Base-by-base conservation (phyloP, 1,140 invertebrate species). In the Pseudomyrmex sp. region DNA sequence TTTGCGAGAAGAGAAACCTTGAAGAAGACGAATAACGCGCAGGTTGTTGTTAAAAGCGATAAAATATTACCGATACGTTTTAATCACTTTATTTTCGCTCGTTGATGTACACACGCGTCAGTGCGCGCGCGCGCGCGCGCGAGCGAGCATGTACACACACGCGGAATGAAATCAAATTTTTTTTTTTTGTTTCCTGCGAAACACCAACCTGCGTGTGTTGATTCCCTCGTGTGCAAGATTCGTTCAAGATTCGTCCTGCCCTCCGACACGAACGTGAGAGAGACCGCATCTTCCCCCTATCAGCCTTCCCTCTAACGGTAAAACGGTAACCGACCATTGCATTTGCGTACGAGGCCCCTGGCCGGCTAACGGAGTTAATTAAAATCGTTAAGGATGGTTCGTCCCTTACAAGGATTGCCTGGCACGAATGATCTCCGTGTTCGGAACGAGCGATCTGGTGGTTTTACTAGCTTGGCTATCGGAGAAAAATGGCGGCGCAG, bases 361-460 rank as follows among this genome's bases (percentile, higher is more conserved):
- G 54, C 54, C 52, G 86, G 48, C 83, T 88, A 90, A 89, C 89
- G 89, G 89, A 90, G 89, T 89, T 90, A 90, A 90, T 90, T 90
- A 90, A 90, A 90, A 90, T 90, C 88, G 83, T 87, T 89, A 85
- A 90, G 76, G 83, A 88, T 90, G 76, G 54, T 66, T 84, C 70
- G 75, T 90, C 85, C 88, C 83, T 86, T 85, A 88, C 80, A 89
- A 83, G 74, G 69, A 83, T 72, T 52, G 76, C 20, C 76, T 35
- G 69, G 52, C 8, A 54, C 44, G 13, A 56, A 18, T 61, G 46
- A 65, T 76, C 50, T 50, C 62, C n/a, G 73, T 73, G 58, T 75
- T 66, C 59, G 23, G 58, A 35, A 35, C 84, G 68, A 46, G 26
- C 44, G 74, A 50, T 73, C 63, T 15, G 35, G 10, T 61, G 7